Percentiles rank a stretch among this genome's conserved stretches.
Conservation (phyloP, 2,888 invertebrate genomes). For the Tachina grossa region DNA sequence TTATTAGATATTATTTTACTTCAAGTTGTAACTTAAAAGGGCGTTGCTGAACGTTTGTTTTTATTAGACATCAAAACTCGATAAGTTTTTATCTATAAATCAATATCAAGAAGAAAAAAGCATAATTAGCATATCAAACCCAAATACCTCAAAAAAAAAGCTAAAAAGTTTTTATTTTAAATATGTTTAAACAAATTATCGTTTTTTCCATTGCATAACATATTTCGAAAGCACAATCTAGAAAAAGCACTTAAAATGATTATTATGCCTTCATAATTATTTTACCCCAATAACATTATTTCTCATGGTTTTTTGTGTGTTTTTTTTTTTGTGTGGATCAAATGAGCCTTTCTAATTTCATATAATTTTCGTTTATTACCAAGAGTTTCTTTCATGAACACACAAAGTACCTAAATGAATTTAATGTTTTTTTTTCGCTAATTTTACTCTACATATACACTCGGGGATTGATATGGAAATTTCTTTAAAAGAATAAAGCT, state of each 20-base stretch:
- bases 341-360: constrained; percentile 63
- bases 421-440: constrained; percentile 28
- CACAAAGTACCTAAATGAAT: constrained; percentile 19
- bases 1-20: too few relatives aligned
- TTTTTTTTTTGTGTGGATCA: constrained; percentile 19
- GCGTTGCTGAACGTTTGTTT: too few relatives aligned
- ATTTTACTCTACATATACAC: constrained; percentile 56
- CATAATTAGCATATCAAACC: neutral
- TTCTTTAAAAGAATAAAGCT: constrained; percentile 14
- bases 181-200: neutral
- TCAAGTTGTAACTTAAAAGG: too few relatives aligned
- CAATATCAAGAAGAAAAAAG: neutral
- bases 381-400: neutral
- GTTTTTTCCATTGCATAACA: constrained; percentile 1
- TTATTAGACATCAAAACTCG: neutral
- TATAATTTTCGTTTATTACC: constrained; percentile 40
- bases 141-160: neutral
- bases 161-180: neutral
- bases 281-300: constrained; percentile 53
- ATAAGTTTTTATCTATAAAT: neutral
- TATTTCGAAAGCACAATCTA: neutral
- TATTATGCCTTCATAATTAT: constrained; percentile 22
- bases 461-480: constrained; percentile 32
- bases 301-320: neutral
- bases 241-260: constrained; percentile 4